These are phyloP conservation scores for Chelonoidis abingdonii DNA, from an alignment of 2,113 vertebrate species.

Conservation along the genomic window DNA sequence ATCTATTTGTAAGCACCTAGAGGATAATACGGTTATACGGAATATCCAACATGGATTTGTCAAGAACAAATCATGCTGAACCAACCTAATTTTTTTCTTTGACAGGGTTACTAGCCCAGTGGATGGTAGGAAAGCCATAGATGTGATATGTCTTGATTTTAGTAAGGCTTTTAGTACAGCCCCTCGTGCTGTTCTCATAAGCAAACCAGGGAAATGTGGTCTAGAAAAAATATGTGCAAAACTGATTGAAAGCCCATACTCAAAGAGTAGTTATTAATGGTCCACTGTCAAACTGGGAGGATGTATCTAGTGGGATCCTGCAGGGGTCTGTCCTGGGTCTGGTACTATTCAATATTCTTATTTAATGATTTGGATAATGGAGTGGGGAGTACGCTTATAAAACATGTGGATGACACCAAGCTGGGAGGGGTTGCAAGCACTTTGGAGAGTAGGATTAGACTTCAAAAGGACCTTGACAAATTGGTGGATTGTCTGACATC, in stretches of 20 bases:
- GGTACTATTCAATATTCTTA: background rate
- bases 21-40: background rate
- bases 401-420: background rate
- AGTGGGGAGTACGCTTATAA: background rate
- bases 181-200: background rate
- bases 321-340: background rate
- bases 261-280: background rate
- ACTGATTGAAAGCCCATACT: background rate
- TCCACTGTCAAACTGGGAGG: background rate
- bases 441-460: background rate
- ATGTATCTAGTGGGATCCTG: background rate
- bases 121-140: background rate
- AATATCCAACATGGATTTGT: background rate
- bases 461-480: background rate
- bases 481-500: background rate
- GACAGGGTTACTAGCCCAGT: background rate
- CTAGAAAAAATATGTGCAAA: background rate
- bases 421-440: background rate
- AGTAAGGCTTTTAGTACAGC: background rate
- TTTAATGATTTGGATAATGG: background rate
- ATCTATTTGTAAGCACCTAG: background rate
- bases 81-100: background rate
- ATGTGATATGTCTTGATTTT: background rate
- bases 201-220: background rate
- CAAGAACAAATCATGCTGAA: background rate